These are phyloP conservation scores for Galbula dea DNA, from an alignment of 2,113 vertebrate species.

Conservation along the genomic window DNA sequence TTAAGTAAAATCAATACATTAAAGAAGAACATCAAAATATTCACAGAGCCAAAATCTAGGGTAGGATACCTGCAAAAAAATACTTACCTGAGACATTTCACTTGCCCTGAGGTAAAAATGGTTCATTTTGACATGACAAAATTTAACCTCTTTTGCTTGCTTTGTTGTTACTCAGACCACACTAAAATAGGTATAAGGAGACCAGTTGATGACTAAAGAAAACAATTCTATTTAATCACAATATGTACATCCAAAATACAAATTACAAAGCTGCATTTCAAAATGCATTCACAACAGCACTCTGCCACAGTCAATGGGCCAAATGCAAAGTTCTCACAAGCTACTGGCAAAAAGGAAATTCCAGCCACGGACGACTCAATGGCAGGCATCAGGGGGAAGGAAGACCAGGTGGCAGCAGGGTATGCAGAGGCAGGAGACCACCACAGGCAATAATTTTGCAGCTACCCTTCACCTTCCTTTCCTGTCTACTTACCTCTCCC, in stretches of 20 bases:
- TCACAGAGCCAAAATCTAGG: not conserved
- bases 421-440: not conserved
- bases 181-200: not conserved
- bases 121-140: not conserved
- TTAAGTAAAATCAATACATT: not conserved
- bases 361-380: not conserved
- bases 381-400: not conserved
- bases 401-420: not conserved
- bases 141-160: not conserved
- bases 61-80: not conserved
- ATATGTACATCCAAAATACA: conserved; percentile 29
- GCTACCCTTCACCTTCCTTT: not conserved
- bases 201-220: not conserved
- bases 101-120: not conserved
- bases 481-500: not conserved
- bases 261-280: conserved; percentile 13
- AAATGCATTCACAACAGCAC: not conserved
- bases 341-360: not conserved
- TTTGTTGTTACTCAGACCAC: not conserved
- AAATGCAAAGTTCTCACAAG: not conserved
- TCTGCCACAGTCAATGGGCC: not conserved
- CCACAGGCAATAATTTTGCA: not conserved
- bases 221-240: conserved; percentile 47
- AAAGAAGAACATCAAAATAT: not conserved
- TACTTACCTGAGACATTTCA: not conserved